These are phyloP conservation scores for Loriculus beryllinus DNA, from an alignment of 2,797 vertebrate species.

Conservation along the genomic window DNA sequence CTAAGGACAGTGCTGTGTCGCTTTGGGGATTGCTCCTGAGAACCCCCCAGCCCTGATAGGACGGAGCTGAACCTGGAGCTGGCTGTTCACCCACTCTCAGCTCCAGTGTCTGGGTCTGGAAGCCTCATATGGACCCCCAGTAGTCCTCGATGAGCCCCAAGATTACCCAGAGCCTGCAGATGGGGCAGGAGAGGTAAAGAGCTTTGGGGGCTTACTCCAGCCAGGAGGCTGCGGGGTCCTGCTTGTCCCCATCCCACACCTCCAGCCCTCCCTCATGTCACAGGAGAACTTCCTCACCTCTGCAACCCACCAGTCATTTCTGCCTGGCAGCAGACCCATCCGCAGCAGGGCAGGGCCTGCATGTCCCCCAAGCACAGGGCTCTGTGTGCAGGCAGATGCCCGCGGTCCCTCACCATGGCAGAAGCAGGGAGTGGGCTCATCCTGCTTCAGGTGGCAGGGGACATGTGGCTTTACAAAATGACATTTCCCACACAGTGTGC, in stretches of 20 bases:
- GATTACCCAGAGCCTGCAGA: background rate
- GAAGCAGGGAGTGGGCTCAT: accelerated
- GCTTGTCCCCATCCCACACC: background rate
- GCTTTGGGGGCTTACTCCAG: background rate
- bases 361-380: accelerated
- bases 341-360: background rate
- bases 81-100: background rate
- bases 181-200: background rate
- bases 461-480: background rate
- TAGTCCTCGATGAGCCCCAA: background rate
- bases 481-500: accelerated
- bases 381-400: background rate
- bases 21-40: background rate
- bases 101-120: background rate
- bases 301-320: background rate
- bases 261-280: background rate
- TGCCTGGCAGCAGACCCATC: background rate
- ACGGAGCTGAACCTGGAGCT: background rate
- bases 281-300: background rate
- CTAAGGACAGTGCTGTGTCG: background rate
- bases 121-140: background rate
- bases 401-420: background rate
- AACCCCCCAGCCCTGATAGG: accelerated
- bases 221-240: background rate
- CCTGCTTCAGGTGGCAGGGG: background rate